These are phyloP conservation scores for Martes martes DNA, from an alignment of 2,113 vertebrate genomes.

Conservation along the genomic window DNA sequence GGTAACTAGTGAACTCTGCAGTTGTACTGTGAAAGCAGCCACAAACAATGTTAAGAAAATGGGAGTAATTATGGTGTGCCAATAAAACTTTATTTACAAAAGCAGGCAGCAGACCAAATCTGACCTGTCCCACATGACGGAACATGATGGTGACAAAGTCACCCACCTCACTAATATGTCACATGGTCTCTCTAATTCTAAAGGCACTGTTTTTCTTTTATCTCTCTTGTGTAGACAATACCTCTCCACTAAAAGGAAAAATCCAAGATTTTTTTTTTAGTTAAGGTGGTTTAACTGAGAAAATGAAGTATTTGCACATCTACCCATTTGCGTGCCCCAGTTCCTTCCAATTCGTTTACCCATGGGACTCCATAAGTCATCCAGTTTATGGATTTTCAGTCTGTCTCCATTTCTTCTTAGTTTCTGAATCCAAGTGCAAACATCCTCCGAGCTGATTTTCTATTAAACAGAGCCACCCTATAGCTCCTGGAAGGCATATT, in stretches of 20 bases:
- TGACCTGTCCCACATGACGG: neutral
- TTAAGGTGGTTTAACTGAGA: neutral
- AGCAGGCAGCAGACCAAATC: neutral
- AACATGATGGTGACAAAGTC: neutral
- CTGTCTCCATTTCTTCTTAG: neutral
- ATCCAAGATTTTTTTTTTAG: neutral
- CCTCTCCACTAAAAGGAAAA: neutral
- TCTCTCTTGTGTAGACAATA: neutral
- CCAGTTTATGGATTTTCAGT: neutral
- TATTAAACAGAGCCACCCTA: neutral
- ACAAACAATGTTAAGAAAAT: neutral
- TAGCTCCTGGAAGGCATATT: neutral
- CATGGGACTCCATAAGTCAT: neutral
- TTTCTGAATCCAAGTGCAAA: neutral
- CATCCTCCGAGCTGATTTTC: neutral
- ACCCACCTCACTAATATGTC: neutral
- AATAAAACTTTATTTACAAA: conserved; percentile 37
- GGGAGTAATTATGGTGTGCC: neutral
- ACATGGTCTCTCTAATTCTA: neutral
- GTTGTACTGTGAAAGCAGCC: neutral
- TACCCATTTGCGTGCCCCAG: fast-evolving
- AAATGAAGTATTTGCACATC: neutral
- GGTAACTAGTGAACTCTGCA: neutral
- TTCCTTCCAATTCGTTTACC: neutral
- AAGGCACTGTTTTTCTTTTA: neutral